Evolutionary conservation across 2,888 invertebrate genomes (phyloP).

Genomic region (Epistrophella euchroma): DNA sequence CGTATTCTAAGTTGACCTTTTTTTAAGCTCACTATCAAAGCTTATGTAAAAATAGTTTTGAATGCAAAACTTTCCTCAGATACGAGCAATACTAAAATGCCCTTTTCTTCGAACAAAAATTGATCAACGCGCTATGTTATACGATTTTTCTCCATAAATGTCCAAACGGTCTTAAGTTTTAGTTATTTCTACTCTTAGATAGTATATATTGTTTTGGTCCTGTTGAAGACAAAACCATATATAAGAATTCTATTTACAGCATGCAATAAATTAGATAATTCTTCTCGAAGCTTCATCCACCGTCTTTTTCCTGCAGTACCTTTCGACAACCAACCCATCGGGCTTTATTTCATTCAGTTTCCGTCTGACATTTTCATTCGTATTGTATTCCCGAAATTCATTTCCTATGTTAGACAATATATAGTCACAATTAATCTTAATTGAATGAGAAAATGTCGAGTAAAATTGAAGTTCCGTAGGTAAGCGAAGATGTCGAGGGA

Average conservation of each 20-base stretch:
- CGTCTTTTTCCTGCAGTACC: neutral
- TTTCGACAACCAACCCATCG: too few species aligned
- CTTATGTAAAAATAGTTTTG: neutral
- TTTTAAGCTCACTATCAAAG: neutral
- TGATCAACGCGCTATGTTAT: neutral
- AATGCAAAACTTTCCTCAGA: neutral
- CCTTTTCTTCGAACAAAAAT: slow-evolving; percentile 17
- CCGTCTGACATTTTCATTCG: slow-evolving; percentile 24
- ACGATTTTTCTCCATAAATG: slow-evolving; percentile 71
- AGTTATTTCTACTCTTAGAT: neutral
- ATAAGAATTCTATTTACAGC: slow-evolving; percentile 58
- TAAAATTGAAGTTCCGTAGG: neutral
- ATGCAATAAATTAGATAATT: slow-evolving; percentile 68
- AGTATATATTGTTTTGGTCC: neutral
- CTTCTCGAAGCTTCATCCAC: slow-evolving; percentile 53
- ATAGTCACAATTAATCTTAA: slow-evolving; percentile 75
- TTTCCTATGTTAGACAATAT: slow-evolving; percentile 73
- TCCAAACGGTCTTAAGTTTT: slow-evolving; percentile 57
- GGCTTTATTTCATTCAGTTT: slow-evolving; percentile 13
- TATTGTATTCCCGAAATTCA: slow-evolving; percentile 67
- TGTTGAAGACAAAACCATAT: slow-evolving; percentile 4
- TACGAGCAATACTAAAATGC: neutral
- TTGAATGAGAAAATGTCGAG: slow-evolving; percentile 59
- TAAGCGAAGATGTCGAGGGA: neutral
- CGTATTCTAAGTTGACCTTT: neutral